Conservation (phyloP, 2,797 vertebrate species). For the Alosa sapidissima region DNA sequence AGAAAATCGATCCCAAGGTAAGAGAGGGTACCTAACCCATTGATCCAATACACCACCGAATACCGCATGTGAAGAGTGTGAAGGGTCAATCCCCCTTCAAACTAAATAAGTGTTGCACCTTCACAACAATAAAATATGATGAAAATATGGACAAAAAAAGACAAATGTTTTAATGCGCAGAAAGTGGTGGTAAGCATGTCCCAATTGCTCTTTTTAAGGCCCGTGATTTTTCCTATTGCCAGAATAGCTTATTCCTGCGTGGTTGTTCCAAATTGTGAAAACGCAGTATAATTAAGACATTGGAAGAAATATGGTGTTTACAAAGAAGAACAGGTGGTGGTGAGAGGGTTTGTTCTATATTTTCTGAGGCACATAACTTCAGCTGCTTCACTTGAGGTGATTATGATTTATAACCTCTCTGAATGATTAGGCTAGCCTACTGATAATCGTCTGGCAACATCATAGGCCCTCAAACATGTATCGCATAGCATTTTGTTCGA, state of each 20-base stretch:
- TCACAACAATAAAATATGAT: not conserved
- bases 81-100: not conserved
- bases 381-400: not conserved
- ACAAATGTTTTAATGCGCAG: not conserved
- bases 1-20: conserved; percentile 96
- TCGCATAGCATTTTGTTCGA: not conserved
- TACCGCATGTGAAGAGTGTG: not conserved
- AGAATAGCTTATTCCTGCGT: not conserved
- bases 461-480: not conserved
- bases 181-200: not conserved
- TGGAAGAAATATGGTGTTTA: not conserved
- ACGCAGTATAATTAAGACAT: not conserved
- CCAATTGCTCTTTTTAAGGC: not conserved
- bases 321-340: not conserved
- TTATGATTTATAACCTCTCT: not conserved
- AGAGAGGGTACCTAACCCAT: conserved; percentile 54
- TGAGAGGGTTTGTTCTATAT: not conserved
- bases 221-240: not conserved
- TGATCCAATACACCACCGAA: not conserved
- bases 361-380: not conserved
- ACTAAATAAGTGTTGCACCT: not conserved
- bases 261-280: not conserved
- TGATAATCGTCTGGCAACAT: not conserved
- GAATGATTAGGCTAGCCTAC: not conserved
- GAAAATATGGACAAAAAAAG: not conserved